Evolutionary conservation across 1,140 invertebrate species (phyloP), one percentile per base, ranked within the genome.

Genomic region (Melipona quadrifasciata): DNA sequence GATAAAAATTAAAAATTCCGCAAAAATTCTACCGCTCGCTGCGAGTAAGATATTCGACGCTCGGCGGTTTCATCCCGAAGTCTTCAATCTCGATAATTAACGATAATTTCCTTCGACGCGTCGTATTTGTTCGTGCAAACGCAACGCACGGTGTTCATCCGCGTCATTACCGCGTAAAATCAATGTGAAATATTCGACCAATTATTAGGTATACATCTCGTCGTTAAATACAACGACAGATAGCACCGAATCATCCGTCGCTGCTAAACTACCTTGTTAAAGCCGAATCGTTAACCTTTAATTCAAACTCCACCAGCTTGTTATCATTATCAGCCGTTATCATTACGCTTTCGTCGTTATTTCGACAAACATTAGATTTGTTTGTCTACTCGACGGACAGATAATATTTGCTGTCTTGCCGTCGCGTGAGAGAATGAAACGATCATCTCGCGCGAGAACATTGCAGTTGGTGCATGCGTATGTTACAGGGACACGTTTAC

Each of bases 281-380:
- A 58, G 27, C 6, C 6, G 27, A 34, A 78, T 34, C n/a, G 64
- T 78, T 70, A 58, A 53, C 24, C 51, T 75, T 75, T 74, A n/a
- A 81, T 81, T 78, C n/a, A 21, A 39, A 27, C 17, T 39, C 19
- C 10, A 51, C 31, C 39, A 75, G 39, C 51, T 27, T 47, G 58
- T 67, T 57, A 47, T 55, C 34, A 58, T 75, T 53, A 75, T 58
- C 55, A 24, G 27, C 47, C n/a, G 58, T 75, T 53, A 75, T 58
- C 55, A 24, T 12, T 11, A 8, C 19, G 21, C 53, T n/a, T 34
- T 19, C n/a, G 19, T 27, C 27, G 16, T 70, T 47, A 16, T 19
- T 14, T 11, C 3, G 0, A 24, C 39, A 17, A 27, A 24, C 1
- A 11, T 77, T 51, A 77, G 17, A n/a, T 67, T 31, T n/a, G 57